phyloP scores from a whole-genome alignment of 2,888 invertebrate genomes.

The Onthophagus sagittarius region DNA sequence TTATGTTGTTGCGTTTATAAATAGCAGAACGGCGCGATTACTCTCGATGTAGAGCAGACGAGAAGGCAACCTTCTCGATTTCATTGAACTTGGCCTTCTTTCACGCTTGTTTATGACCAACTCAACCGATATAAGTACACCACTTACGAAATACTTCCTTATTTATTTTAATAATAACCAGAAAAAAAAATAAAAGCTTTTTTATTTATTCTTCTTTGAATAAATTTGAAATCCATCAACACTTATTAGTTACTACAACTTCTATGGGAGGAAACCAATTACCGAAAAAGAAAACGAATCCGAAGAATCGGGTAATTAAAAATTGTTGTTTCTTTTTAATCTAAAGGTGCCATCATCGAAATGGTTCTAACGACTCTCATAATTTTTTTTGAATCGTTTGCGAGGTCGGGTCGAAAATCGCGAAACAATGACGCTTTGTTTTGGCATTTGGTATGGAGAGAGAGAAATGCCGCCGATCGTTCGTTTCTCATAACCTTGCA shows the following conservation, averaged over 20 bases:
- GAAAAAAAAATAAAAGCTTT: too few relatives aligned
- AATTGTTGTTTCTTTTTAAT: not conserved
- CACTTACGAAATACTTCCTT: not conserved
- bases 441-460: constrained; percentile 5
- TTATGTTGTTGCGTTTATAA: not conserved
- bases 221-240: too few relatives aligned
- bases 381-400: too few relatives aligned
- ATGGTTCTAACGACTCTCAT: too few relatives aligned
- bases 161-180: not conserved
- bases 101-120: not conserved
- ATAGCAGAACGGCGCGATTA: not conserved
- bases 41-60: not conserved
- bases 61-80: not conserved
- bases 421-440: constrained; percentile 10
- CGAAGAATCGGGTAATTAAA: not conserved
- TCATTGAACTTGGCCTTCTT: not conserved
- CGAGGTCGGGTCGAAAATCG: not conserved
- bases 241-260: too few relatives aligned
- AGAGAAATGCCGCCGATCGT: constrained; percentile 1
- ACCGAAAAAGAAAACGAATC: not conserved
- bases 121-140: too few relatives aligned
- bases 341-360: not conserved
- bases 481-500: constrained; percentile 8
- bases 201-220: too few relatives aligned
- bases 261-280: not conserved